Evolutionary conservation across 2,113 vertebrate species (phyloP).

Genomic region (Sus scrofa): DNA sequence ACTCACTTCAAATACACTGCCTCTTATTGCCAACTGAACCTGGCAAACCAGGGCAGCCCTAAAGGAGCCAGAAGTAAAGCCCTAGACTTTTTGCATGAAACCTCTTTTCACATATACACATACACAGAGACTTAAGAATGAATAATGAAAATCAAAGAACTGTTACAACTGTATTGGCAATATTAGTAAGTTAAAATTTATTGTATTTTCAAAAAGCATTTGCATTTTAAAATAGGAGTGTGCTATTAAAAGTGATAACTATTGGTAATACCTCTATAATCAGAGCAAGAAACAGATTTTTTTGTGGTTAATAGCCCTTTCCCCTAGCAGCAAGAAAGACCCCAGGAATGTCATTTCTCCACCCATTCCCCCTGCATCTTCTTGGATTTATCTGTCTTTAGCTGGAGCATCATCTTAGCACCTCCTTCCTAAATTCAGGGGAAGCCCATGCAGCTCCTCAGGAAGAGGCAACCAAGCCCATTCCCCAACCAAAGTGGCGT

Average conservation of each 20-base stretch:
- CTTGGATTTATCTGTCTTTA: neutral
- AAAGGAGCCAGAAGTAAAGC: neutral
- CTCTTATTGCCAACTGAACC: neutral
- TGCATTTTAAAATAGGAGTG: slow-evolving; percentile 11
- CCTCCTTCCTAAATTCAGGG: neutral
- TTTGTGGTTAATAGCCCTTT: neutral
- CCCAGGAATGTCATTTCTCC: neutral
- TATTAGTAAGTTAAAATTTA: slow-evolving; percentile 13
- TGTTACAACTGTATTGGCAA: neutral
- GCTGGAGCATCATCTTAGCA: too few relatives aligned
- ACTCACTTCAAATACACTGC: neutral
- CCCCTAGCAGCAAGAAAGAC: neutral
- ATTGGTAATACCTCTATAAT: neutral
- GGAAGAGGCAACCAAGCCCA: neutral
- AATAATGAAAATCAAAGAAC: neutral
- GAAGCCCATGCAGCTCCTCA: neutral
- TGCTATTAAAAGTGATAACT: neutral
- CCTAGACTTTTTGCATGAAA: neutral
- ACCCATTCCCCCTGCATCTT: neutral
- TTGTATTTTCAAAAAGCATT: neutral
- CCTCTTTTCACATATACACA: rapidly evolving
- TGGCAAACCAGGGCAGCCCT: neutral
- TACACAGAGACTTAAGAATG: neutral
- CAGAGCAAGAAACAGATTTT: neutral
- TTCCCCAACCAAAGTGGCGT: neutral